A percentile compares a stretch with the other conserved stretches of the same genome.
Evolutionary conservation across 2,113 vertebrate species (phyloP).

Genomic region (Rattus rattus): DNA sequence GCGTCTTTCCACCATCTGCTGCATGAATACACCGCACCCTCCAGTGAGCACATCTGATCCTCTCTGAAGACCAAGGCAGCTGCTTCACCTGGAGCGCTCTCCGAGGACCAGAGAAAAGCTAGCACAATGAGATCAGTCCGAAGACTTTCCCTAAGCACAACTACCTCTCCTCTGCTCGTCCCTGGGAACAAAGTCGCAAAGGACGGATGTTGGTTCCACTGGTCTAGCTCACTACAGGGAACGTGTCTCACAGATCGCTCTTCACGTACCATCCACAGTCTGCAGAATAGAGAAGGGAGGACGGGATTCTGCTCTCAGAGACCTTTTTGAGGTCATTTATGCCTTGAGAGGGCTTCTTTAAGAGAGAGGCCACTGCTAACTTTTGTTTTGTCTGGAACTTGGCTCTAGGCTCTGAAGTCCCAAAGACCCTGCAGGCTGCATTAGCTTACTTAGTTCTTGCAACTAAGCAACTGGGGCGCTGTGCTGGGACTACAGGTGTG

Average conservation of each 20-base stretch:
- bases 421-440: background rate
- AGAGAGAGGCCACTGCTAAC: background rate
- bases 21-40: background rate
- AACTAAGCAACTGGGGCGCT: background rate
- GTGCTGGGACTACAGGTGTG: background rate
- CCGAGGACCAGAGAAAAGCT: background rate
- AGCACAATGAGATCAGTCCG: background rate
- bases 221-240: background rate
- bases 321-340: background rate
- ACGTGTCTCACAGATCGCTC: background rate
- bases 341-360: background rate
- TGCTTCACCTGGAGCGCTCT: background rate
- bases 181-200: background rate
- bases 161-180: background rate
- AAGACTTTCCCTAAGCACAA: background rate
- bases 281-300: background rate
- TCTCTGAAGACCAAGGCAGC: background rate
- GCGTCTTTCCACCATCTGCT: background rate
- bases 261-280: background rate
- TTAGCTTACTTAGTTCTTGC: background rate
- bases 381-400: background rate
- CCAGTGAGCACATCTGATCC: background rate
- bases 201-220: background rate
- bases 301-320: background rate
- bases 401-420: background rate